These are phyloP conservation scores for Aspidapion aeneum DNA, from an alignment of 2,888 invertebrate species.

Conservation along the genomic window DNA sequence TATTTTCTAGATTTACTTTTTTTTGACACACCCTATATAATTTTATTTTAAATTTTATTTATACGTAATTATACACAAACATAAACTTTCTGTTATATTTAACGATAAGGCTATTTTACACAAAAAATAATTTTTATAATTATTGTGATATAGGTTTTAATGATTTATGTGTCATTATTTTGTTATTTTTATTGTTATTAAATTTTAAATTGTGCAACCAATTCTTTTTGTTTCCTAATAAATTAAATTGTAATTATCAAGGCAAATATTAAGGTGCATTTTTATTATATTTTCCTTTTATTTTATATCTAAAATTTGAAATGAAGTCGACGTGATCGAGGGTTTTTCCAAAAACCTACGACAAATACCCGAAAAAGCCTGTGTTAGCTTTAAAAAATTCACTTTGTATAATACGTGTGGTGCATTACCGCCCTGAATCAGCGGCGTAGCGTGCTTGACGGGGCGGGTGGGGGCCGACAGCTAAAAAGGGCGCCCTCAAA, in stretches of 20 bases:
- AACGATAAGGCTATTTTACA: too few relatives aligned
- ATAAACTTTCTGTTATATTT: neutral
- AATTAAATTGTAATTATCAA: neutral
- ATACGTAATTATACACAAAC: neutral
- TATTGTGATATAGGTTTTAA: constrained; percentile 20
- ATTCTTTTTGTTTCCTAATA: constrained; percentile 7
- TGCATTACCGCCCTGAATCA: too few relatives aligned
- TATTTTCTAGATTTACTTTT: too few relatives aligned
- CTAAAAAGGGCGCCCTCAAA: too few relatives aligned
- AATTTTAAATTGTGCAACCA: constrained; percentile 15
- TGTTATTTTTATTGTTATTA: constrained; percentile 21
- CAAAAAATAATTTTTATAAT: constrained; percentile 1
- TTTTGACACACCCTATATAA: neutral
- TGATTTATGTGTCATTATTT: constrained; percentile 11
- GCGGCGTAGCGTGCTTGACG: too few relatives aligned
- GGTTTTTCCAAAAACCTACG: neutral
- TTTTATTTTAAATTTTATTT: neutral
- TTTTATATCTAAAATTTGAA: neutral
- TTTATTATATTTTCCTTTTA: neutral
- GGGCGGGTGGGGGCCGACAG: too few relatives aligned
- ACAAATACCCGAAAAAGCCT: neutral
- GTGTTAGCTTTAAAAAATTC: too few relatives aligned
- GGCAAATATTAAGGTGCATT: neutral
- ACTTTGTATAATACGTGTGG: too few relatives aligned
- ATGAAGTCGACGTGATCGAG: neutral